Conservation (phyloP, 1,140 invertebrate species). For the Drepana arcuata region DNA sequence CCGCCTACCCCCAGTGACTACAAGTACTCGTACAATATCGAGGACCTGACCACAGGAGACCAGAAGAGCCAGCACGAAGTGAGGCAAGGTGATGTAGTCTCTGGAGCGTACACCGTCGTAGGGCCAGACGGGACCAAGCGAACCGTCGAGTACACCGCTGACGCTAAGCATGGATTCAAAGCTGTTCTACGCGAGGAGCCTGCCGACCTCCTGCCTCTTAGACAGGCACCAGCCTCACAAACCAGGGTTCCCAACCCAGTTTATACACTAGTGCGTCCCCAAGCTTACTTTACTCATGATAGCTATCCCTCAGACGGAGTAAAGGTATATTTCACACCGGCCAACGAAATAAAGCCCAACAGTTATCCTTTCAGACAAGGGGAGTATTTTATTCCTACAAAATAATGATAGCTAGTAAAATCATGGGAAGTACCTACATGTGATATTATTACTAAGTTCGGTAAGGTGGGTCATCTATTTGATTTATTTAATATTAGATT, state of each 20-base stretch:
- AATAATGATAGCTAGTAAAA: too few species aligned
- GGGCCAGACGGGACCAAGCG: constrained; percentile 78
- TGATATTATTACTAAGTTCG: too few species aligned
- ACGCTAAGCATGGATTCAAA: constrained; percentile 79
- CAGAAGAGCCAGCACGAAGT: constrained; percentile 74
- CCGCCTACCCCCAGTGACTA: constrained; percentile 53
- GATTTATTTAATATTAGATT: too few species aligned
- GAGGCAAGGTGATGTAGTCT: constrained; percentile 73
- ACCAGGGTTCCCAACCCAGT: too few species aligned
- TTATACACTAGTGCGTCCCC: too few species aligned
- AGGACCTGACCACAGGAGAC: constrained; percentile 73
- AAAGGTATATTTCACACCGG: constrained; percentile 3
- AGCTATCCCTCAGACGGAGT: not conserved
- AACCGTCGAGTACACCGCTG: constrained; percentile 81
- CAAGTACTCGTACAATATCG: constrained; percentile 70
- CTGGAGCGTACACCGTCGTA: constrained; percentile 73
- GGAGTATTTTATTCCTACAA: constrained; percentile 13
- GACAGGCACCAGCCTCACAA: not conserved
- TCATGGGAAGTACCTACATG: too few species aligned
- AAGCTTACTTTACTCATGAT: too few species aligned
- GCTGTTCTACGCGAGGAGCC: constrained; percentile 74
- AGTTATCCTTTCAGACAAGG: constrained; percentile 2
- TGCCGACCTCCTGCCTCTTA: not conserved
- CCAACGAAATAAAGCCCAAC: constrained; percentile 9
- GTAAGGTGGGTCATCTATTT: too few species aligned